Evolutionary conservation across 2,888 invertebrate species (phyloP).

Genomic region (Hedychridium roseum): DNA sequence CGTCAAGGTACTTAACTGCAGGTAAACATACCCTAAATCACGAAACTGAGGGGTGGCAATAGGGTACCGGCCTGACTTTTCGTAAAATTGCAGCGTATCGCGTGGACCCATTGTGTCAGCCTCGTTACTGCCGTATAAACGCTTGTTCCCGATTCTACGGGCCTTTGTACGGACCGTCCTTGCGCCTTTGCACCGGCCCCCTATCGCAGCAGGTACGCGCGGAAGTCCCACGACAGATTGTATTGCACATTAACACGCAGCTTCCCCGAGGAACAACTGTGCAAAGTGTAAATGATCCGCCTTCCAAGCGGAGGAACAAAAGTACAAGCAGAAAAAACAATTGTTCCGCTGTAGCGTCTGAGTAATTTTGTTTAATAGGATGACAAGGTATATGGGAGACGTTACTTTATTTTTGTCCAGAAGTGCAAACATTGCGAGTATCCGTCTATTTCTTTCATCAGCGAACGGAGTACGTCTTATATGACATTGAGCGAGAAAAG

Average conservation of each 20-base stretch:
- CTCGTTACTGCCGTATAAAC: constrained; percentile 12
- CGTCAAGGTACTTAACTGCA: constrained; percentile 52
- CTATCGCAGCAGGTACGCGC: neutral
- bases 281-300: neutral
- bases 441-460: neutral
- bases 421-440: neutral
- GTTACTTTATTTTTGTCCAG: too few relatives aligned
- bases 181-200: constrained; percentile 4
- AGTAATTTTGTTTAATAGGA: too few relatives aligned
- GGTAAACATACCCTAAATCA: constrained; percentile 56
- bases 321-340: neutral
- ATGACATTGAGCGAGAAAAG: neutral
- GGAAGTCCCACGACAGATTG: neutral
- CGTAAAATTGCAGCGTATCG: constrained; percentile 35
- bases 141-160: neutral
- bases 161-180: constrained; percentile 17
- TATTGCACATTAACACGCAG: neutral
- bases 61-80: constrained; percentile 33
- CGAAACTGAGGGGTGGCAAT: constrained; percentile 8
- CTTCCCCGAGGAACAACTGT: neutral
- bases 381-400: too few relatives aligned
- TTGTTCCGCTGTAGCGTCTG: neutral
- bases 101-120: constrained; percentile 29
- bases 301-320: neutral
- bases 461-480: neutral